Evolutionary conservation across 2,797 vertebrate genomes (phyloP), one percentile per base, ranked within the genome.

Genomic region (Fistularia commersonii): DNA sequence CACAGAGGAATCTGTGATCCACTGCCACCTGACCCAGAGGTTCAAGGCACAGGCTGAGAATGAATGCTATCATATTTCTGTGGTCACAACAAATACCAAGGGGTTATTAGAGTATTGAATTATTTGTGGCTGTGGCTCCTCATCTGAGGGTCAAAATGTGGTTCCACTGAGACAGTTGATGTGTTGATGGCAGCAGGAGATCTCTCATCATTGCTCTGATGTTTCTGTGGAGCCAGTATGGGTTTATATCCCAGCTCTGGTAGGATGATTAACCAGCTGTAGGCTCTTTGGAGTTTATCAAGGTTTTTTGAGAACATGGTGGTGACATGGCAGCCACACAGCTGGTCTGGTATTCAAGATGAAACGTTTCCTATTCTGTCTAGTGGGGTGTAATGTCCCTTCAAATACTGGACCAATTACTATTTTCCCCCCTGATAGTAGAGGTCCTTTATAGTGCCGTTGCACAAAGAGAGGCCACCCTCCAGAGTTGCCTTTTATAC

Each of bases 41-140:
- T 87, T 80, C 87, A 89, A 82, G 82, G 78, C 85, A 80, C 83
- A 69, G 66, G 80, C 74, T 69, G 81, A 72, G 84, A 87, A 91
- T 90, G 83, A 93, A 91, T 81, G 65, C 77, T 90, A 90, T 91
- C 85, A 42, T 39, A 86, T 90, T 91, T 90, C 89, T 57, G 46
- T 69, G 70, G 79, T 77, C 63, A 79, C 68, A 80, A 88, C 81
- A 79, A 74, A 85, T 79, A 83, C 77, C 64, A 68, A 51, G 53
- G 9, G 70, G 68, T 81, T 89, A 82, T 85, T 83, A 48, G 77
- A 82, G 79, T 74, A 87, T 87, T 85, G 76, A 83, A 84, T 88
- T 88, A 87, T 87, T 86, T 66, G 75, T 74, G 64, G 62, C 54
- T 36, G 36, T 41, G 50, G 52, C 74, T 64, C 54, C 62, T 61